Conservation (phyloP, 2,113 vertebrate species). For the Helogale parvula region DNA sequence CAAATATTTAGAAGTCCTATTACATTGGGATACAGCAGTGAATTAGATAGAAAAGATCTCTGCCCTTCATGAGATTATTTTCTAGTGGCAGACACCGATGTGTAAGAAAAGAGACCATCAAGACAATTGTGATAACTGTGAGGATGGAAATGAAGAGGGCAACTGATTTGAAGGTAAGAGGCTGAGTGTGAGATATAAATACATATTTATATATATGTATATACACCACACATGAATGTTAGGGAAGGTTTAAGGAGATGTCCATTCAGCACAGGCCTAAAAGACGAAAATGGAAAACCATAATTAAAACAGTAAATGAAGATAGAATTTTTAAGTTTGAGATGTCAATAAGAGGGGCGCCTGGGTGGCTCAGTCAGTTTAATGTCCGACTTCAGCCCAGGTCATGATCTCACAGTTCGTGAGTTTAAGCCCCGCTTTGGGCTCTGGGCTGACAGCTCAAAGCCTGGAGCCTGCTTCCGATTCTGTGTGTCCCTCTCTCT, state of each 20-base stretch:
- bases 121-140: background rate
- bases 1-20: slow-evolving; percentile 3
- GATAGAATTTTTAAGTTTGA: background rate
- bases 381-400: too few species aligned
- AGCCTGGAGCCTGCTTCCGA: too few species aligned
- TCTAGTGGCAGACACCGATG: background rate
- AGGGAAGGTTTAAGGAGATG: background rate
- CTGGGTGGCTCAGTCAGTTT: too few species aligned
- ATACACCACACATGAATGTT: background rate
- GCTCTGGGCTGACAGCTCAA: too few species aligned
- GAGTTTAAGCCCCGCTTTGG: too few species aligned
- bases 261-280: background rate
- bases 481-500: too few species aligned
- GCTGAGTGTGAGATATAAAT: background rate
- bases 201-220: background rate
- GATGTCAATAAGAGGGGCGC: background rate
- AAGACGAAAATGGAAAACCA: background rate
- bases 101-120: background rate
- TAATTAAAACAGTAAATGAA: background rate
- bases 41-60: background rate
- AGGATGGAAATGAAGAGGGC: background rate
- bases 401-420: too few species aligned
- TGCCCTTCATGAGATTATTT: background rate
- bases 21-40: background rate
- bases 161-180: background rate